Evolutionary conservation across 2,888 invertebrate genomes (phyloP), one percentile per base, ranked within the genome.

Genomic region (Cantharis rufa): DNA sequence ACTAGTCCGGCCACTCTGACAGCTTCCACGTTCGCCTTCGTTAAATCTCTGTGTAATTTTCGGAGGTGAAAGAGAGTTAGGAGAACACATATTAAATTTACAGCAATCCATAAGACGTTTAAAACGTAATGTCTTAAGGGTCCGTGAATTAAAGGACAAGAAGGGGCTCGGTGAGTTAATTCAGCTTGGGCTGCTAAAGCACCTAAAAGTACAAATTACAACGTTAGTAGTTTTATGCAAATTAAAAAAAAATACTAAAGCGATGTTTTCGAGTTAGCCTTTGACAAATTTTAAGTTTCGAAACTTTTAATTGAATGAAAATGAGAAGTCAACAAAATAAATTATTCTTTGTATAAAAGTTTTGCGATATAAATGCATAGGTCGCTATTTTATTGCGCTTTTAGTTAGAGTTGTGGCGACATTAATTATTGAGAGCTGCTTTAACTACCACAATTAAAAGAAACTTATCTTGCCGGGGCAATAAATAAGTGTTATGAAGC

Each of bases 101-200:
- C 95, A 81, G 94, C 92, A 83, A 96, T 96, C 97, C 96, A 97
- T 62, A 97, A 91, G 72, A 95, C 94, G 89, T 96, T 96, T 82
- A 97, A 93, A 78, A 97, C 95, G 88, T 96, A 96, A 90, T 96
- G 96, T 80, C 96, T 91, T 84, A 95, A 94, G 76, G 96, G 95
- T 24, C 96, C 96, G 87, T 96, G 94, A 71, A 95, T 94, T 82
- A 96, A 90, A 2, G 96, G 95, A 85, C 97, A 97, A 73, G 94
- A 94, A 11, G 96, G 95, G 0, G 95, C 92, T 83, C 94, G 93
- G 83, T 94, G 94, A 15, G 92, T 91, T 78, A 92, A 92, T 79
- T 94, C 94, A 5, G 94, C 93, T 84, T 95, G 95, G 76, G 95
- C 95, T 11, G 95, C 95, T 80, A 95, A 88, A 64, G 95, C 95